Evolutionary conservation across 2,113 vertebrate species (phyloP), one percentile per base, ranked within the genome.

Genomic region (Macroglossus sobrinus): DNA sequence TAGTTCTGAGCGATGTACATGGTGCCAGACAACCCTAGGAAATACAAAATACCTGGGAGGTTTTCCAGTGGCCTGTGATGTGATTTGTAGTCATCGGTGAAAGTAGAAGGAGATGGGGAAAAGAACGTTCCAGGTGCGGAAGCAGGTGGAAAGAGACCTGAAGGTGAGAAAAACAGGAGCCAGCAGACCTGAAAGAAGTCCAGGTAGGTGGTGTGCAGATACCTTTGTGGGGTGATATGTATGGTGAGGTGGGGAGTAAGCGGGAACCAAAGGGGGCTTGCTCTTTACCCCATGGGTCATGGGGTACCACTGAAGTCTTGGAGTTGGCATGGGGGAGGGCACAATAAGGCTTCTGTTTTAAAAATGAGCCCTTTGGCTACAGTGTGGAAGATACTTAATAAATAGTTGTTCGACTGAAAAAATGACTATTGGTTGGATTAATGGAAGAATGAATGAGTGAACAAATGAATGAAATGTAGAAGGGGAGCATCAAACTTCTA

Each of bases 181-280:
- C 50, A 68, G n/a, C n/a, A 4, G 59, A 80, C 43, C 28, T 4
- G 64, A n/a, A 74, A 26, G 59, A n/a, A 11, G 38, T 11, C 61
- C 14, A 16, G 38, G 50, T 61, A 24, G 55, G 16, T 50, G 18
- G n/a, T 10, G 8, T 24, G 5, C 1, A 11, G 13, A 47, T 43
- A 57, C 38, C 22, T 38, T 21, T 0, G 1, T 21, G 14, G 30
- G 30, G 10, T 11, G 7, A 24, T 3, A 5, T 16, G 18, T 21
- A 6, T 0, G 9, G 28, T 19, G n/a, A 80, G 21, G 63, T 38
- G 16, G 30, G 22, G 10, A 21, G 5, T 15, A 6, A 7, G 33
- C 28, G 11, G 47, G 26, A 33, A 18, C 15, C 35, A 11, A 4
- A 11, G 0, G 4, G 43, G 26, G 30, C 15, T 30, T 18, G 0